Conservation (phyloP, 2,797 vertebrate species). For the Crenichthys baileyi region DNA sequence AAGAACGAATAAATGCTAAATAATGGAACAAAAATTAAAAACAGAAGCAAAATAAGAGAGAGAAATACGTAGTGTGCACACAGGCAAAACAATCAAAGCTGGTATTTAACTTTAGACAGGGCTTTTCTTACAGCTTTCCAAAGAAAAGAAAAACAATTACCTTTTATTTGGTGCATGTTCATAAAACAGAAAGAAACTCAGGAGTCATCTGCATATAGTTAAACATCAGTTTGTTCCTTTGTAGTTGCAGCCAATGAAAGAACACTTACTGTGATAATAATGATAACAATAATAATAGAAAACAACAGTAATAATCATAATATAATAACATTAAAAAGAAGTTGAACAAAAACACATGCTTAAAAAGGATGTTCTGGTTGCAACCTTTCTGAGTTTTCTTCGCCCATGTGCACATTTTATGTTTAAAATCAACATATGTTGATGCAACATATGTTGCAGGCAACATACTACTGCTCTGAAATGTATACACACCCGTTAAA, state of each 20-base stretch:
- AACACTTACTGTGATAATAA: conserved; percentile 66
- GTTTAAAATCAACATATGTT: conserved; percentile 50
- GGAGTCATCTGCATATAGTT: conserved; percentile 52
- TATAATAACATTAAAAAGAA: conserved; percentile 83
- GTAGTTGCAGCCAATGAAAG: conserved; percentile 70
- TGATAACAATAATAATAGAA: conserved; percentile 62
- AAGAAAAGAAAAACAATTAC: conserved; percentile 18
- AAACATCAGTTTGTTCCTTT: conserved; percentile 51
- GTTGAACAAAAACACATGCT: conserved; percentile 88
- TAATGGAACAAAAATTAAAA: conserved; percentile 67
- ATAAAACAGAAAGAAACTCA: conserved; percentile 25
- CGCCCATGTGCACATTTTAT: conserved; percentile 41
- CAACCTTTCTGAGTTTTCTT: conserved; percentile 40
- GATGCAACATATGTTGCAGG: conserved; percentile 65
- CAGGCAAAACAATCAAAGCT: conserved; percentile 32
- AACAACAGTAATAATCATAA: conserved; percentile 74
- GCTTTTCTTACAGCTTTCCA: conserved; percentile 21
- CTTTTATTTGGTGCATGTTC: conserved; percentile 8
- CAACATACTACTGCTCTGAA: conserved; percentile 19
- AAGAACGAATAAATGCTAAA: conserved; percentile 85
- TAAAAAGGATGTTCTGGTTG: conserved; percentile 59
- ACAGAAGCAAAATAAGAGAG: conserved; percentile 57
- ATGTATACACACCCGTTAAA: background rate
- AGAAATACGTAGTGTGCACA: conserved; percentile 66
- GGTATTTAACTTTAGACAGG: conserved; percentile 52